phyloP scores from a whole-genome alignment of 92 coral and sea anemone species.

The Blastomussa wellsi region DNA sequence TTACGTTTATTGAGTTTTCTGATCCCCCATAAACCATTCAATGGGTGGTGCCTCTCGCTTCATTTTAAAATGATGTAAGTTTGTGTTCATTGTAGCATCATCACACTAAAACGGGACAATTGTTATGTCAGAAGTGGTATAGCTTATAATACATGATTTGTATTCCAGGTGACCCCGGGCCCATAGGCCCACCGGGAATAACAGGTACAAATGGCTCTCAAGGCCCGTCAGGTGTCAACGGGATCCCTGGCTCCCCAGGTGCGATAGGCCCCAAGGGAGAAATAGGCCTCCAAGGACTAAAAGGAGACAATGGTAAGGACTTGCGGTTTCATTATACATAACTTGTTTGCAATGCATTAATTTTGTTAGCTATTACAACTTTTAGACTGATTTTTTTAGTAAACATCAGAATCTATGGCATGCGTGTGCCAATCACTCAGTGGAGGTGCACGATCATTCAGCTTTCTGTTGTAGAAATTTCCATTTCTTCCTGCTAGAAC shows the following conservation, averaged over 20 bases:
- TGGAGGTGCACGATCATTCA: too few relatives aligned
- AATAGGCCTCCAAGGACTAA: slow-evolving; percentile 31
- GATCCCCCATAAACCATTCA: too few relatives aligned
- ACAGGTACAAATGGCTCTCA: slow-evolving; percentile 7
- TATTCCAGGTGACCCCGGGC: slow-evolving; percentile 21
- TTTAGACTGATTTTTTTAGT: neutral
- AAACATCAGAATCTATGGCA: neutral
- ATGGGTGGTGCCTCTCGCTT: too few relatives aligned
- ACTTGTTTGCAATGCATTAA: too few relatives aligned
- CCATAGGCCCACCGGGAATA: slow-evolving; percentile 15
- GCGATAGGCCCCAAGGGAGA: slow-evolving; percentile 18
- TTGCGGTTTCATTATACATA: neutral
- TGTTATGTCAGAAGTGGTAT: neutral
- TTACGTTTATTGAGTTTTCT: slow-evolving; percentile 5
- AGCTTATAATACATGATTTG: neutral
- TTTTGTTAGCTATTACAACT: too few relatives aligned
- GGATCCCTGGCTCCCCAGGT: slow-evolving; percentile 37
- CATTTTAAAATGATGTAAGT: neutral
- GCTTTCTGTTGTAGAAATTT: neutral
- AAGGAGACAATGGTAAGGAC: slow-evolving; percentile 38
- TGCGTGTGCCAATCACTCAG: neutral
- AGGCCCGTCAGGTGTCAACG: slow-evolving; percentile 23
- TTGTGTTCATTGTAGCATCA: neutral
- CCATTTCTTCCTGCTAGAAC: neutral
- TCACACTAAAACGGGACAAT: neutral